Evolutionary conservation across 2,797 vertebrate genomes (phyloP).

Genomic region (Alfaro cultratus): DNA sequence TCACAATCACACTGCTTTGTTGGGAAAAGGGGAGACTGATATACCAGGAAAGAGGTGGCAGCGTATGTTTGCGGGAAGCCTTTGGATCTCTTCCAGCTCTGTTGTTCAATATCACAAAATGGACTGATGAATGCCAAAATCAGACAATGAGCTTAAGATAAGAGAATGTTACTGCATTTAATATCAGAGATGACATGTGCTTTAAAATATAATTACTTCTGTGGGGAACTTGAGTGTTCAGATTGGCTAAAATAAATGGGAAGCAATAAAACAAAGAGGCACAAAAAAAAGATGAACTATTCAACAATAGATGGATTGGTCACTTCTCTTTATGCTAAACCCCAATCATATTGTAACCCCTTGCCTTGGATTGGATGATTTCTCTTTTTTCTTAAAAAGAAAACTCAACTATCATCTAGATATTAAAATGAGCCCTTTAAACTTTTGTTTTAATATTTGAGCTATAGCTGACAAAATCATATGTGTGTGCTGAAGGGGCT

Average conservation of each 20-base stretch:
- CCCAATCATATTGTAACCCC: background rate
- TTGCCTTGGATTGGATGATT: background rate
- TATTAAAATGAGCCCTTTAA: background rate
- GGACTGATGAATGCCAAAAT: constrained; percentile 61
- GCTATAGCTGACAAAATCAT: background rate
- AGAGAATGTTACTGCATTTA: constrained; percentile 29
- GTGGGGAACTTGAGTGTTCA: background rate
- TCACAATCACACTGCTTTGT: constrained; percentile 58
- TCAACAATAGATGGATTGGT: background rate
- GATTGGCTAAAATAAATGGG: background rate
- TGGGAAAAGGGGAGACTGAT: constrained; percentile 65
- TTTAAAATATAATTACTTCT: constrained; percentile 16
- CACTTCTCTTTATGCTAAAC: background rate
- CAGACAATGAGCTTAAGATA: constrained; percentile 48
- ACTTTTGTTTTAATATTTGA: background rate
- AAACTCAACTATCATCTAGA: background rate
- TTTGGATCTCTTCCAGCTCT: constrained; percentile 77
- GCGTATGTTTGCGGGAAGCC: constrained; percentile 76
- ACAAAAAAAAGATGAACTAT: background rate
- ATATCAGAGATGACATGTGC: constrained; percentile 24
- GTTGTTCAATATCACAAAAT: constrained; percentile 68
- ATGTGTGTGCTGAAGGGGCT: background rate
- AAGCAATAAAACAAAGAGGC: background rate
- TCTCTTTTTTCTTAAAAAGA: background rate
- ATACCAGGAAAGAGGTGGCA: constrained; percentile 77